Conservation (phyloP, 2,113 vertebrate species). For the Limanda limanda region DNA sequence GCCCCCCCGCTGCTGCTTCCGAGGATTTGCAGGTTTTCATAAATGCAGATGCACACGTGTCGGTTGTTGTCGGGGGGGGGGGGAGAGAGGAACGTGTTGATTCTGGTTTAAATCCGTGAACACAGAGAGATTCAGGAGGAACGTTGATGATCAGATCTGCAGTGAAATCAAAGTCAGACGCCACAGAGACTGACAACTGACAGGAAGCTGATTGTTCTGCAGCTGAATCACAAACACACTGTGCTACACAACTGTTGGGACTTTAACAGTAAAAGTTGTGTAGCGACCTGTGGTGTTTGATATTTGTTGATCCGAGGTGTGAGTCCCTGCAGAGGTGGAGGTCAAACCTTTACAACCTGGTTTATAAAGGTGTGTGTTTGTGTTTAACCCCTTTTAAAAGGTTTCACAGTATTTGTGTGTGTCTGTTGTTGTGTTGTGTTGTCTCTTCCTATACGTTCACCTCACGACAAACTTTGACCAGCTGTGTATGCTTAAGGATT, state of each 20-base stretch:
- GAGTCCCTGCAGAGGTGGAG: neutral
- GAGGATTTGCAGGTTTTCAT: slow-evolving; percentile 59
- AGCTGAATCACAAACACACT: too few relatives aligned
- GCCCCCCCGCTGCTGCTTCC: slow-evolving; percentile 87
- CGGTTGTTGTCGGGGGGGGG: neutral
- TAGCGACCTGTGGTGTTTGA: too few relatives aligned
- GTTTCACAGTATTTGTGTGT: neutral
- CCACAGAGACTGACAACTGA: too few relatives aligned
- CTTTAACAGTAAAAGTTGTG: too few relatives aligned
- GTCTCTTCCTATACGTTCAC: too few relatives aligned
- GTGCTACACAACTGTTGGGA: too few relatives aligned
- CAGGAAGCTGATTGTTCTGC: too few relatives aligned
- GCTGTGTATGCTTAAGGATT: slow-evolving; percentile 17
- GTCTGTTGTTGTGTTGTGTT: neutral
- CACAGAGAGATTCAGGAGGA: neutral
- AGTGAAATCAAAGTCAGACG: too few relatives aligned
- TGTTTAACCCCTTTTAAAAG: neutral
- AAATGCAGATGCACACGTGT: slow-evolving; percentile 37
- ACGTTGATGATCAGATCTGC: neutral
- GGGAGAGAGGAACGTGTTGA: neutral
- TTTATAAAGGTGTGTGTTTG: neutral
- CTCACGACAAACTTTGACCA: neutral
- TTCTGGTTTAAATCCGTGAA: neutral
- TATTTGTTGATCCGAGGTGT: neutral
- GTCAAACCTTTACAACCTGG: neutral